Evolutionary conservation across 2,888 invertebrate species (phyloP), one percentile per base, ranked within the genome.

Genomic region (Kuschelorhynchus macadamiae): DNA sequence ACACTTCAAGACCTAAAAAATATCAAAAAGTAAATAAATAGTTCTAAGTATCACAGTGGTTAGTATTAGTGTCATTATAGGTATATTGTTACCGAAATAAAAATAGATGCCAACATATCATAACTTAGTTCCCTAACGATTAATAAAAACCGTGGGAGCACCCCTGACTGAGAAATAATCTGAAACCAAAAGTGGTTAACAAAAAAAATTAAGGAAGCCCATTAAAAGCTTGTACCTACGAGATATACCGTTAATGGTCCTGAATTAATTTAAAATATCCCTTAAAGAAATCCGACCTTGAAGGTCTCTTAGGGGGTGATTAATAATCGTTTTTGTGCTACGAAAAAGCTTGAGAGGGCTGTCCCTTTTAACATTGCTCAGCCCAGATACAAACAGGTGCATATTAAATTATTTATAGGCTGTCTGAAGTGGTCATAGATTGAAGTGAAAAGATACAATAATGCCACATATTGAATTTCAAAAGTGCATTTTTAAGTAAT

Each of bases 351-450:
- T n/a, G n/a, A n/a, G 14, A 59, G 44, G 18, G 14, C 36, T 14
- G 25, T n/a, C 56, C 47, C 36, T 44, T 47, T 59, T n/a, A 32
- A 47, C 49, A 25, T 25, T 20, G 49, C 17, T 25, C 47, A 59
- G 36, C 49, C 59, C 39, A 59, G 36, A 59, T 59, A 39, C 0
- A 21, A 59, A 59, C 59, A 59, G 59, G 59, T 59, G 59, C 39
- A 52, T 42, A 36, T 59, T 25, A 7, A 49, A 25, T 7, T 36
- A 11, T 9, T 9, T 7, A 12, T 4, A 12, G 2, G 11, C 11
- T n/a, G 4, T 36, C n/a, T 36, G 11, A 36, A 36, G 36, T 36
- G 36, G 4, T 36, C 36, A 36, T 12, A 36, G 2, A 4, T 11
- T 36, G 36, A 36, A 36, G 36, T 36, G 36, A 25, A 7, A 25